A percentile compares a stretch with the other conserved stretches of the same genome.
phyloP scores from a whole-genome alignment of 2,888 invertebrate species.

The Aethes cnicana region DNA sequence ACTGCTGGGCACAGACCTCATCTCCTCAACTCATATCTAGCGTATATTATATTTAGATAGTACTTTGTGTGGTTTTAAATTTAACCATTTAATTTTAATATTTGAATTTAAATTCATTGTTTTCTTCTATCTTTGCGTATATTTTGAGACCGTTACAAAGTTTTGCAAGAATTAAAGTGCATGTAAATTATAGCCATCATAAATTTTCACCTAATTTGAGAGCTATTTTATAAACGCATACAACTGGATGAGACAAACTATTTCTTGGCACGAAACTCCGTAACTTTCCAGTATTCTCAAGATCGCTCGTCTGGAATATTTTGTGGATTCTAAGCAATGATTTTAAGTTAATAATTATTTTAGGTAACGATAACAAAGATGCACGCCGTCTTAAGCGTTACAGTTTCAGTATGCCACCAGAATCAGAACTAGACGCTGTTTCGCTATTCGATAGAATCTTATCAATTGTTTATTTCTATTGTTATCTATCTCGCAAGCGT shows the following conservation, averaged over 20 bases:
- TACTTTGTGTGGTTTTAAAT: too few species aligned
- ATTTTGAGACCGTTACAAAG: conserved; percentile 1
- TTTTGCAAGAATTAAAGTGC: background rate
- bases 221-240: background rate
- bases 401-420: background rate
- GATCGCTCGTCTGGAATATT: conserved; percentile 9
- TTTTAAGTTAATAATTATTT: too few species aligned
- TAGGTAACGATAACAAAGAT: too few species aligned
- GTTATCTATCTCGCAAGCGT: conserved; percentile 18
- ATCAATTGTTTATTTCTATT: conserved; percentile 22
- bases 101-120: too few species aligned
- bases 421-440: conserved; percentile 8
- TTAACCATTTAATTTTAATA: too few species aligned
- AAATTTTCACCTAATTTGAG: background rate
- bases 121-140: too few species aligned
- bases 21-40: too few species aligned
- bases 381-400: too few species aligned
- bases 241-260: background rate
- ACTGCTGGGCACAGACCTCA: too few species aligned
- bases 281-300: conserved; percentile 19
- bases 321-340: background rate
- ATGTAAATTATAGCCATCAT: background rate
- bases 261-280: conserved; percentile 15
- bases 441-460: conserved; percentile 10
- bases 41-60: too few species aligned